Evolutionary conservation across 2,888 invertebrate species (phyloP), one percentile per base, ranked within the genome.

Genomic region (Watsonalla cultraria): DNA sequence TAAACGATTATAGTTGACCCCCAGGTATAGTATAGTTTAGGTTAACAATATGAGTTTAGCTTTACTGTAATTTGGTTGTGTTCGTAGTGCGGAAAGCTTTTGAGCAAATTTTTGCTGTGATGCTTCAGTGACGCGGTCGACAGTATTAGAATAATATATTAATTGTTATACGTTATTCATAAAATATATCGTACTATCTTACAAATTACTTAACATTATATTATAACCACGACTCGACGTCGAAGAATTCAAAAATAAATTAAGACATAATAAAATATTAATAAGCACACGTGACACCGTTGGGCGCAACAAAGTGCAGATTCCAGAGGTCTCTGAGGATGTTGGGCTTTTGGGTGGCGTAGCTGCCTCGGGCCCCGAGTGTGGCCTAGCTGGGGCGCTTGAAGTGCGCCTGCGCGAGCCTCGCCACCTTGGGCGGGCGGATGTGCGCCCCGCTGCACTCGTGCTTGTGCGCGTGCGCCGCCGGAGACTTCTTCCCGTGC

Each of bases 161-260:
- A 86, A 80, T 80, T 73, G 73, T 78, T 78, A 78, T 73, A 79
- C 67, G 64, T 74, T 79, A 79, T 72, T 68, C 78, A 81, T 84
- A 84, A 49, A 49, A 81, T 80, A 71, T 80, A 79, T 81, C 76
- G 81, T 76, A 78, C 81, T 84, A 84, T 78, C 84, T 88, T 89
- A 90, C 78, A 80, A 80, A 86, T 82, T 88, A 87, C 88, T 88
- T 89, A 90, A 89, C 87, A 83, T 87, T 82, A 84, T 82, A 82
- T 83, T 82, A 86, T 79, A 75, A 72, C 64, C 68, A 63, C 66
- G 62, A 68, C 68, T 71, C 69, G 55, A 63, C 61, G 71, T 71
- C 70, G 71, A 66, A 68, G 65, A 73, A 76, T 75, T 76, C 70
- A 70, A 76, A 72, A 89, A 89, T 88, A 89, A 90, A 87, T 89